phyloP scores from a whole-genome alignment of 92 coral and sea anemone species.

The Epizoanthus illoricatus region DNA sequence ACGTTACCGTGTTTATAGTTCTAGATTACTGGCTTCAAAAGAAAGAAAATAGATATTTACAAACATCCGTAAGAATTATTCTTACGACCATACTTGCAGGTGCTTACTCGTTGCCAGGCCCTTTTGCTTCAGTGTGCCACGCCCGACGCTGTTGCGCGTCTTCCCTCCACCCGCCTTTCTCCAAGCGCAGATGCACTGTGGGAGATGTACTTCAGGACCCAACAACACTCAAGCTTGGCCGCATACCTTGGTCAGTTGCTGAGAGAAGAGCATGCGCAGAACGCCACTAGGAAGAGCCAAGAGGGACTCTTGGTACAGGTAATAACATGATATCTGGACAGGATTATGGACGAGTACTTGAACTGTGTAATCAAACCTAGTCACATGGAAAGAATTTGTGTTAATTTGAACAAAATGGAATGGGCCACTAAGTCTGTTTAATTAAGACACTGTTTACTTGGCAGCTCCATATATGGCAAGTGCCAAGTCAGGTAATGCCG shows the following conservation, averaged over 20 bases:
- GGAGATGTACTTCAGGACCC: constrained; percentile 66
- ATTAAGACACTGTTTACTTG: too few relatives aligned
- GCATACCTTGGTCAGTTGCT: constrained; percentile 57
- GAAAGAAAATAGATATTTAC: too few relatives aligned
- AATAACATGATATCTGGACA: not conserved
- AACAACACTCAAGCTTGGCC: constrained; percentile 81
- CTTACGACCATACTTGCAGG: constrained; percentile 36
- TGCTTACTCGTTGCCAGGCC: constrained; percentile 57
- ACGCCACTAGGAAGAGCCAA: not conserved
- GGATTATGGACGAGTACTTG: too few relatives aligned
- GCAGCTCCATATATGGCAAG: too few relatives aligned
- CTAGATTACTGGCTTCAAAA: too few relatives aligned
- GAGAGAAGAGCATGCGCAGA: constrained; percentile 24
- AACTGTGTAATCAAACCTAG: too few relatives aligned
- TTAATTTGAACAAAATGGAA: too few relatives aligned
- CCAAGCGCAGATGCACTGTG: constrained; percentile 62
- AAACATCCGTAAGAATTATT: too few relatives aligned
- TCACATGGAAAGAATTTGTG: too few relatives aligned
- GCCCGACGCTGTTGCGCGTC: constrained; percentile 89
- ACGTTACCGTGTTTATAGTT: too few relatives aligned
- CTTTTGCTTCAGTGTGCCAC: constrained; percentile 77
- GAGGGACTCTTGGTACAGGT: constrained; percentile 82
- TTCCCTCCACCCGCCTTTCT: constrained; percentile 59
- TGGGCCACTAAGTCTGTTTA: too few relatives aligned
- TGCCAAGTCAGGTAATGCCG: too few relatives aligned